Conservation (phyloP, 2,888 invertebrate species). For the Nemotelus nigrinus region DNA sequence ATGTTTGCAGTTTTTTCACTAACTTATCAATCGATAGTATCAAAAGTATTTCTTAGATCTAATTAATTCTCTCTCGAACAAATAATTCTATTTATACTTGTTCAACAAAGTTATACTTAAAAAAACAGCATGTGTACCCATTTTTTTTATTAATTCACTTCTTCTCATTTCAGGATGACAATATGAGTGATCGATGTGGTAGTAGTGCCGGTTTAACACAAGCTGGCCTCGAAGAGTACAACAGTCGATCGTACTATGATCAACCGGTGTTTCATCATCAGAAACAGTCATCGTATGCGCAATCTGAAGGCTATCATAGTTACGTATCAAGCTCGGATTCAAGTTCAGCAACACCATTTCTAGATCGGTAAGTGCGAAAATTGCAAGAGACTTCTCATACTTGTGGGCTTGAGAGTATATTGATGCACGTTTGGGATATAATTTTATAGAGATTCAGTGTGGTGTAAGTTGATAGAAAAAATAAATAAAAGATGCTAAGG, state of each 20-base stretch:
- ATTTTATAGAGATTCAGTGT: too few species aligned
- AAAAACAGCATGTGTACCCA: too few species aligned
- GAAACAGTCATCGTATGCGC: constrained; percentile 80
- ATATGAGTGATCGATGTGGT: constrained; percentile 60
- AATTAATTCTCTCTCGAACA: too few species aligned
- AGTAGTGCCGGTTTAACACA: constrained; percentile 67
- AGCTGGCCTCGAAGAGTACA: constrained; percentile 77
- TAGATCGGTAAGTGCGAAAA: constrained; percentile 70
- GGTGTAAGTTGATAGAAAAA: too few species aligned
- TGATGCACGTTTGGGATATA: neutral
- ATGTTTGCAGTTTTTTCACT: too few species aligned
- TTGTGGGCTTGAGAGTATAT: neutral
- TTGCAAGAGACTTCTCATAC: neutral
- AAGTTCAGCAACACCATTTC: constrained; percentile 79
- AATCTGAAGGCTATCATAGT: constrained; percentile 83
- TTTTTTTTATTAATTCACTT: neutral
- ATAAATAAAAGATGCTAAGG: too few species aligned
- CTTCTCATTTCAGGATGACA: constrained; percentile 60
- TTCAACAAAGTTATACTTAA: too few species aligned
- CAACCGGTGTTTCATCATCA: constrained; percentile 72
- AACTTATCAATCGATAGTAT: too few species aligned
- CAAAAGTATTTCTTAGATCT: too few species aligned
- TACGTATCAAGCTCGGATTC: constrained; percentile 82
- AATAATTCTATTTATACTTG: too few species aligned
- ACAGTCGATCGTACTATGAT: constrained; percentile 72